Base-by-base conservation (phyloP, 2,113 vertebrate genomes). In the Buteo buteo region DNA sequence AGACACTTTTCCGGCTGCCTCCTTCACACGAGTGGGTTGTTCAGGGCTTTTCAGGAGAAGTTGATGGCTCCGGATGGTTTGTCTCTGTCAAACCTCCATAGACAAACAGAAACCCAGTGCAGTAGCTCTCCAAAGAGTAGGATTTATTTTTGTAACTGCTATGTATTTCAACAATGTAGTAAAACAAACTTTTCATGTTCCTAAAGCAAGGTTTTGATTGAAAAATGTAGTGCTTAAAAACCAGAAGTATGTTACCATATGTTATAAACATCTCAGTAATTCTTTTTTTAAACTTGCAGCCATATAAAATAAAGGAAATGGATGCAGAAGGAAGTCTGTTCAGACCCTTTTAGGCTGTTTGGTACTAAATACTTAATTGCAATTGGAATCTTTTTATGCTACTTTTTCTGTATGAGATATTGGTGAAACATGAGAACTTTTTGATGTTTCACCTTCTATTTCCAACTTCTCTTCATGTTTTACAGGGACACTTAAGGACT, bases 201-300 rank as follows among this genome's bases (percentile, higher is more conserved):
- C 84, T 79, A 77, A 90, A 61, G 40, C 76, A 71, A 65, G 79
- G 67, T 66, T 83, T 92, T 45, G 86, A 86, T 93, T 95, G 96
- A 89, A 97, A 94, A 94, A 94, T 80, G 69, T 57, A 62, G 69
- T 77, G 69, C 82, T 96, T 94, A 44, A 97, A 96, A 93, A 38
- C 9, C 72, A 18, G 71, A 81, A 93, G 90, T 96, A 52, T 65
- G 66, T 95, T 88, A 85, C 84, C 82, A 65, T 96, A 59, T 94
- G 95, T 95, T 92, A 89, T 52, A 94, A 97, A 92, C 91, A 76
- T 97, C 91, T 38, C 94, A 28, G 74, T 89, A 89, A 95, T 93
- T 92, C 69, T 93, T 83, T 88, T 86, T 96, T 80, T 95, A 84
- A 91, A 92, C 91, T 83, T 49, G 29, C 25, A 86, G 21, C 94